Conservation (phyloP, 2,888 invertebrate species). For the Heteromyza rotundicornis region DNA sequence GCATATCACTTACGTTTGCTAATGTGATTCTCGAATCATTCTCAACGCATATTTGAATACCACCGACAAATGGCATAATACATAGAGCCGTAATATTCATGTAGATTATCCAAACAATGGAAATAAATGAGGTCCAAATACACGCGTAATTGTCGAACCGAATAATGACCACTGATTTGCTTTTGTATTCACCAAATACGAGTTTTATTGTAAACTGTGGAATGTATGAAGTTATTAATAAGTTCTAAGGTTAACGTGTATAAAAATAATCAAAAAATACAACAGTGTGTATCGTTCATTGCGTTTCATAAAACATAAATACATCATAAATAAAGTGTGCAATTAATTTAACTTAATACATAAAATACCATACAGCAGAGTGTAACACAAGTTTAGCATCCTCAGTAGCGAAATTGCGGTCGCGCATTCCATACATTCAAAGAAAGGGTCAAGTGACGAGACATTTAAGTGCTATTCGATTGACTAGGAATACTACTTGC, state of each 20-base stretch:
- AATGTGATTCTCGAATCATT: too few relatives aligned
- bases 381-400: slow-evolving; percentile 1
- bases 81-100: too few relatives aligned
- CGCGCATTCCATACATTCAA: background rate
- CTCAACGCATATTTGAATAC: too few relatives aligned
- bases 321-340: background rate
- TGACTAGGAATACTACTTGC: slow-evolving; percentile 43
- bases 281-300: background rate
- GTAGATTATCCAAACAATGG: too few relatives aligned
- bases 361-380: background rate
- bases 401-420: background rate
- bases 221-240: background rate
- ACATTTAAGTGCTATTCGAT: slow-evolving; percentile 4
- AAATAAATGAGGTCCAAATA: too few relatives aligned
- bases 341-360: slow-evolving; percentile 2
- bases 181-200: too few relatives aligned
- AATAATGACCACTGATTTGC: too few relatives aligned
- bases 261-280: background rate
- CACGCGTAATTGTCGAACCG: too few relatives aligned
- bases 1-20: too few relatives aligned
- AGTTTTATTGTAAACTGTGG: too few relatives aligned
- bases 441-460: background rate
- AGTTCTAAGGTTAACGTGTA: background rate
- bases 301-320: background rate
- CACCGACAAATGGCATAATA: too few relatives aligned